Conservation (phyloP, 1,140 invertebrate genomes). For the Lethocerus indicus region DNA sequence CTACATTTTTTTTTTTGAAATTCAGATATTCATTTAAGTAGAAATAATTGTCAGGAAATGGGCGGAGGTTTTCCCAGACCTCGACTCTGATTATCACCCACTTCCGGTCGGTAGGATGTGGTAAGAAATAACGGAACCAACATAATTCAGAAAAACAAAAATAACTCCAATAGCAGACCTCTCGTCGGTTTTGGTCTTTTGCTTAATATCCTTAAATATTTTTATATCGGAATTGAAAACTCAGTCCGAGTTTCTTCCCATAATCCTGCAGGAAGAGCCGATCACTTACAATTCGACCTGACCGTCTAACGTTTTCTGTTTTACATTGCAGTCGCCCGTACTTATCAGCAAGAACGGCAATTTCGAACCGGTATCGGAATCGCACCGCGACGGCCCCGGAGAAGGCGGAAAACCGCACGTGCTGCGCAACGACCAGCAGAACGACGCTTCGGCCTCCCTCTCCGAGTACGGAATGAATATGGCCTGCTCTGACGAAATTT, state of each 20-base stretch:
- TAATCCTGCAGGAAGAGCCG: background rate
- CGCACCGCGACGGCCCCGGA: constrained; percentile 54
- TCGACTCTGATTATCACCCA: too few relatives aligned
- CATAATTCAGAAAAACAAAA: background rate
- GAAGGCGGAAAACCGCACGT: constrained; percentile 64
- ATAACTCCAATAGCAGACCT: background rate
- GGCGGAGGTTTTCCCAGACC: too few relatives aligned
- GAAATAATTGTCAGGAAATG: too few relatives aligned
- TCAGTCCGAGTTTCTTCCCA: background rate
- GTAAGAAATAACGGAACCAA: too few relatives aligned
- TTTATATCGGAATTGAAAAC: background rate
- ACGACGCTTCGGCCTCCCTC: constrained; percentile 57
- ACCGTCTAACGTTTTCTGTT: background rate
- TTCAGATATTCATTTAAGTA: too few relatives aligned
- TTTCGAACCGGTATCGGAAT: constrained; percentile 47
- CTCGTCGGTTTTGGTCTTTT: background rate
- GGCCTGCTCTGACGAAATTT: constrained; percentile 88
- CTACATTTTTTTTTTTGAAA: too few relatives aligned
- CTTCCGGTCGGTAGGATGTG: too few relatives aligned
- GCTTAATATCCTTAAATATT: background rate
- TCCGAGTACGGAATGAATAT: constrained; percentile 95
- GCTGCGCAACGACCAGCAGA: constrained; percentile 51
- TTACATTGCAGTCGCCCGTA: constrained; percentile 21
- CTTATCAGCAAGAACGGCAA: constrained; percentile 30
- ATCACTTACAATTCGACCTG: background rate